These are phyloP conservation scores for Xiphophorus maculatus DNA, from an alignment of 2,113 vertebrate species.

Conservation along the genomic window DNA sequence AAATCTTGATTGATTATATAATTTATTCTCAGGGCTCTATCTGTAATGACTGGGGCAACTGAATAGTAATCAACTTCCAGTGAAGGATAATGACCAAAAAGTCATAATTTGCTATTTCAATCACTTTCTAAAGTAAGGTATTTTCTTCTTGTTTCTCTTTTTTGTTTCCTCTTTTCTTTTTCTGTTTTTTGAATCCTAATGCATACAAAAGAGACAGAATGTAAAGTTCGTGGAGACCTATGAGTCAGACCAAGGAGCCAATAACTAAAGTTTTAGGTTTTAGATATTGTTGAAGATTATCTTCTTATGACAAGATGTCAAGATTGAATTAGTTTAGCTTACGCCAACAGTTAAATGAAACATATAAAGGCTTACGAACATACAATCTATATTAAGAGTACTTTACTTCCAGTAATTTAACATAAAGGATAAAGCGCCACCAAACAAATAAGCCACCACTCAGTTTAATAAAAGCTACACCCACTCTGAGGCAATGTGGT, in stretches of 20 bases:
- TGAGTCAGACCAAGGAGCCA: not conserved
- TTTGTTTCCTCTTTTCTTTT: not conserved
- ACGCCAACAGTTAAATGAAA: conserved; percentile 1
- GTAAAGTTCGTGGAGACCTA: conserved; percentile 11
- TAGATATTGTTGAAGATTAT: not conserved
- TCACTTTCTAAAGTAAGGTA: too few species aligned
- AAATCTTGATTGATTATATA: too few species aligned
- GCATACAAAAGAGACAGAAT: not conserved
- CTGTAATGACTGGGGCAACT: conserved; percentile 33
- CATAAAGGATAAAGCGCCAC: not conserved
- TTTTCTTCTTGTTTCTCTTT: not conserved
- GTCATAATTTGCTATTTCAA: conserved; percentile 27
- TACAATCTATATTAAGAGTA: not conserved
- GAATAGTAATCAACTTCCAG: conserved; percentile 41
- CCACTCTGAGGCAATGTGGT: conserved; percentile 18
- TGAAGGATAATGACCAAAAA: conserved; percentile 42
- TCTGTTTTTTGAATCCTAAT: not conserved
- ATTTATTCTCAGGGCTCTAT: conserved; percentile 24
- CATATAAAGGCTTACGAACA: not conserved
- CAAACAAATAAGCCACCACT: conserved; percentile 19
- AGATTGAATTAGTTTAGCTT: not conserved
- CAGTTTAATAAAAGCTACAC: conserved; percentile 46
- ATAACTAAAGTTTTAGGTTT: not conserved
- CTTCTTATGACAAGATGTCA: not conserved
- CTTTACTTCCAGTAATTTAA: conserved; percentile 8